Evolutionary conservation across 2,888 invertebrate genomes (phyloP).

Genomic region (Polylopha cassiicola): DNA sequence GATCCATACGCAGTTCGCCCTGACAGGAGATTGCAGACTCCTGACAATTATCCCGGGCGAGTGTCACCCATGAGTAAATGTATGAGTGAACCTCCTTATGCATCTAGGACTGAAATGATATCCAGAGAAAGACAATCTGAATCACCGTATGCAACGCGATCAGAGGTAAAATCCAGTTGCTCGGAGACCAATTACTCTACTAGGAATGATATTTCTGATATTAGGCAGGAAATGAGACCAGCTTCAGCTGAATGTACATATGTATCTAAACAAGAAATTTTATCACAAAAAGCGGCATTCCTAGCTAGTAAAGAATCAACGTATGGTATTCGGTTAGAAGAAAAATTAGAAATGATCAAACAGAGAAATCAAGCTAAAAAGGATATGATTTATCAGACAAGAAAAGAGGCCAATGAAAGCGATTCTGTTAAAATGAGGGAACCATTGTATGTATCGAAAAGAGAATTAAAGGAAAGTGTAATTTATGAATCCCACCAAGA

Average conservation of each 20-base stretch:
- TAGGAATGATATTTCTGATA: slow-evolving; percentile 51
- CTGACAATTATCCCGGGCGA: slow-evolving; percentile 57
- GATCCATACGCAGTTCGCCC: slow-evolving; percentile 59
- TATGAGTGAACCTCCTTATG: slow-evolving; percentile 71
- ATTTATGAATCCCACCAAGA: slow-evolving; percentile 74
- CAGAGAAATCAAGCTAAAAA: slow-evolving; percentile 74
- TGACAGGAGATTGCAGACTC: slow-evolving; percentile 64
- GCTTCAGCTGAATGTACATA: slow-evolving; percentile 71
- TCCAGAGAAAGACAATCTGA: slow-evolving; percentile 57
- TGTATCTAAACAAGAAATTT: slow-evolving; percentile 71
- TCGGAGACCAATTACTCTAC: slow-evolving; percentile 58
- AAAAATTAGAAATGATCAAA: slow-evolving; percentile 72
- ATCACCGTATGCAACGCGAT: slow-evolving; percentile 57
- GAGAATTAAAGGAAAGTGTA: slow-evolving; percentile 70
- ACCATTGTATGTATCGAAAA: slow-evolving; percentile 70
- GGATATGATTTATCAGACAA: slow-evolving; percentile 72
- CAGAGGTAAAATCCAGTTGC: slow-evolving; percentile 66
- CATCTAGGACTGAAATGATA: slow-evolving; percentile 67
- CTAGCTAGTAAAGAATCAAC: slow-evolving; percentile 64
- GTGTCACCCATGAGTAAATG: slow-evolving; percentile 66
- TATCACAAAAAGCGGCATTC: slow-evolving; percentile 70
- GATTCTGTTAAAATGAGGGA: slow-evolving; percentile 65
- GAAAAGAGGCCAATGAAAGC: slow-evolving; percentile 68
- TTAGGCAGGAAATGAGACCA: slow-evolving; percentile 51
- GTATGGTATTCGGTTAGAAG: slow-evolving; percentile 59